Evolutionary conservation across 2,888 invertebrate species (phyloP).

Genomic region (Sarcophaga variegata): DNA sequence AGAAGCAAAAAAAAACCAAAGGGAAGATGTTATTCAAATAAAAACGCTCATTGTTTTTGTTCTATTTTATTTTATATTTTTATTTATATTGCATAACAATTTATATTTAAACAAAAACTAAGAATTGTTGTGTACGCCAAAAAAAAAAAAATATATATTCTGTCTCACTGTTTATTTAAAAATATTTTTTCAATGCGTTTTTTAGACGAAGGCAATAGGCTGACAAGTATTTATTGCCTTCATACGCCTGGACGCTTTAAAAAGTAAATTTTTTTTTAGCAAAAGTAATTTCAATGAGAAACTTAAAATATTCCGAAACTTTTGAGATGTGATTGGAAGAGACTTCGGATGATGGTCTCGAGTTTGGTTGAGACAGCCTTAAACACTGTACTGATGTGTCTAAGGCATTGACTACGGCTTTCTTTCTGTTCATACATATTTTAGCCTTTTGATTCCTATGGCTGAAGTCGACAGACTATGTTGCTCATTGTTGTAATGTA

Average conservation of each 20-base stretch:
- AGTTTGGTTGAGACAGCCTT: too few species aligned
- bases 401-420: too few species aligned
- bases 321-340: too few species aligned
- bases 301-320: too few species aligned
- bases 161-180: conserved; percentile 47
- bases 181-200: neutral
- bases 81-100: conserved; percentile 32
- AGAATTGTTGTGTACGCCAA: neutral
- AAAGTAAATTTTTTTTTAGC: too few species aligned
- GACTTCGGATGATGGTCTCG: too few species aligned
- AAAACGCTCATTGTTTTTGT: conserved; percentile 57
- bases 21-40: conserved; percentile 54
- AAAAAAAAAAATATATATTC: conserved; percentile 13
- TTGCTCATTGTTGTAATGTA: too few species aligned
- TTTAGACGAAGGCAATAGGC: neutral
- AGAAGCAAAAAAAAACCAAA: neutral
- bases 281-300: too few species aligned
- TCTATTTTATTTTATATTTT: neutral
- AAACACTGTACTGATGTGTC: too few species aligned
- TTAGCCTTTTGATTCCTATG: too few species aligned
- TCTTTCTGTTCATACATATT: too few species aligned
- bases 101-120: conserved; percentile 1
- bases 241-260: neutral
- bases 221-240: neutral
- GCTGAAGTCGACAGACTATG: too few species aligned